phyloP scores from a whole-genome alignment of 2,888 invertebrate species.

The Lysandra coridon region DNA sequence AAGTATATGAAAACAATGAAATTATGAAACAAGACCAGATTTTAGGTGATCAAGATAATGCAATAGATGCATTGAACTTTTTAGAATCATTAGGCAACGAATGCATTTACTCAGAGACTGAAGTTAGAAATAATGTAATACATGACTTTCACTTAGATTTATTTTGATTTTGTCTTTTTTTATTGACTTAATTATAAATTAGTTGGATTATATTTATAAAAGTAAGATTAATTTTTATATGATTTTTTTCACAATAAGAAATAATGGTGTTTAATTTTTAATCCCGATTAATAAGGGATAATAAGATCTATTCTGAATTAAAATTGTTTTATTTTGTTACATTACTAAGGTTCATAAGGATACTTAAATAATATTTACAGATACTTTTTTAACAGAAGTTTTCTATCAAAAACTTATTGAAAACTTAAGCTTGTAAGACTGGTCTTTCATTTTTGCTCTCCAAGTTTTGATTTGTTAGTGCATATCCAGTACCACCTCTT shows the following conservation, averaged over 20 bases:
- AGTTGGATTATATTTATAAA: conserved; percentile 36
- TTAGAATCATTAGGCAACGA: conserved; percentile 67
- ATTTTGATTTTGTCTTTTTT: conserved; percentile 57
- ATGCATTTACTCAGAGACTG: conserved; percentile 65
- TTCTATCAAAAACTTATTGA: too few species aligned
- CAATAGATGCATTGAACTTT: conserved; percentile 62
- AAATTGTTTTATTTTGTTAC: conserved; percentile 20
- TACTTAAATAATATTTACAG: conserved; percentile 10
- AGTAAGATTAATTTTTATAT: conserved; percentile 39
- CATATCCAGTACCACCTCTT: conserved; percentile 97
- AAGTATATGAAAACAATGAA: conserved; percentile 40
- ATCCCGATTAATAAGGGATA: not conserved
- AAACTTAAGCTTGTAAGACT: conserved; percentile 86
- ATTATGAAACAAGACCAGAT: conserved; percentile 40
- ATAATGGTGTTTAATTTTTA: conserved; percentile 34
- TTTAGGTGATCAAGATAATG: conserved; percentile 54
- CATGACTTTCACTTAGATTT: conserved; percentile 68
- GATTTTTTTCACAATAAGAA: conserved; percentile 32
- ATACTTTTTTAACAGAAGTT: not conserved
- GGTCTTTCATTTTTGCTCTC: conserved; percentile 91
- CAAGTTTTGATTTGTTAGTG: conserved; percentile 90
- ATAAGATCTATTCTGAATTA: conserved; percentile 10
- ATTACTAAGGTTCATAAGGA: not conserved
- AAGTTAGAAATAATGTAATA: conserved; percentile 64
- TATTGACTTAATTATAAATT: conserved; percentile 48